Base-by-base conservation (phyloP, 2,888 invertebrate genomes). In the Cacoxenus indagator region DNA sequence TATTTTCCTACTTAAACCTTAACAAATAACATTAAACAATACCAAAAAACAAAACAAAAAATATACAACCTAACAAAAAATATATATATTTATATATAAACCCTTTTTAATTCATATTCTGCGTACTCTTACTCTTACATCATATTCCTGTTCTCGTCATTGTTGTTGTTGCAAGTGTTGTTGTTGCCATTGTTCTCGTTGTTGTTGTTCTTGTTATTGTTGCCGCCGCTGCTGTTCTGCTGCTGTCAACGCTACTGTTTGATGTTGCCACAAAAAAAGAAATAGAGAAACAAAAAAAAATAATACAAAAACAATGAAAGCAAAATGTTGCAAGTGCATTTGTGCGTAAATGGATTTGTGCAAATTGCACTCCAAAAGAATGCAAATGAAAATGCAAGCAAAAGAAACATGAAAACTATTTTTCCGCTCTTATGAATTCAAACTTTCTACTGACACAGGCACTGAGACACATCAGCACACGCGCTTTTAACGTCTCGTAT, bases 331-430 rank as follows among this genome's bases (percentile, higher is more conserved):
- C 37, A 8, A 27, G 29, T 27, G 57, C 57, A 57, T 57, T 57
- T 27, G 24, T 26, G 57, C 57, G 29, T 57, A 17, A 57, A 57
- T 29, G 57, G 29, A 57, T 57, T 57, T 57, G 27, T 57, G 57
- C 29, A 27, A 37, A 27, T 27, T 17, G 29, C n/a, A 26, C 48
- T 14, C 6, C 48, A 48, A 19, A 9, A 48, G 17, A 9, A 17
- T n/a, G 6, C n/a, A 57, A 57, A 55, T 27, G 27, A 57, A 57
- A n/a, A n/a, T n/a, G 11, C 27, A 57, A 57, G 29, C 14, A 57
- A n/a, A n/a, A 6, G 29, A 37, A 29, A 29, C 27, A 9, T 26
- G 55, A 57, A 57, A n/a, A n/a, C n/a, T n/a, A n/a, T n/a, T n/a
- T n/a, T n/a, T n/a, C n/a, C n/a, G n/a, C n/a, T n/a, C n/a, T n/a